phyloP scores from a whole-genome alignment of 2,113 vertebrate genomes.

The Tylochromis polylepis region DNA sequence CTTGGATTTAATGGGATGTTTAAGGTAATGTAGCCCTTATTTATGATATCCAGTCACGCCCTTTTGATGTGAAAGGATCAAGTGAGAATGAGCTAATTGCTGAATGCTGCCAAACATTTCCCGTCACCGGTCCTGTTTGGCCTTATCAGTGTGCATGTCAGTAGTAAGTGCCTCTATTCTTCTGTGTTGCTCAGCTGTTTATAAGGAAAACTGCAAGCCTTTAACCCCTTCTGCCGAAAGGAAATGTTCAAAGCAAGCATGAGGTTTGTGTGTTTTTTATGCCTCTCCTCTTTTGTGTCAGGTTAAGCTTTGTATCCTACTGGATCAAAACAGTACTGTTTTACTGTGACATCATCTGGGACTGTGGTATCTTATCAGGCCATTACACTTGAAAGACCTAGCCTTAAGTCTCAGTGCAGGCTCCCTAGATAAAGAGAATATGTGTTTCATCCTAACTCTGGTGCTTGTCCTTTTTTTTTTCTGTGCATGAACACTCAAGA shows the following conservation, averaged over 20 bases:
- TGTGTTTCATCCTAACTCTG: not conserved
- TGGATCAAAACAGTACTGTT: constrained; percentile 3
- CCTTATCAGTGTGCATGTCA: constrained; percentile 32
- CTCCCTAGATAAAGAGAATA: constrained; percentile 5
- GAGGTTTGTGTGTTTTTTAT: not conserved
- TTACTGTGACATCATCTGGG: constrained; percentile 1
- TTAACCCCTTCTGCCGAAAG: not conserved
- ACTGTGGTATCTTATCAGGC: constrained; percentile 9
- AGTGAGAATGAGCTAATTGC: not conserved
- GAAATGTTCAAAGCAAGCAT: constrained; percentile 11
- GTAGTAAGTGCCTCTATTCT: constrained; percentile 6
- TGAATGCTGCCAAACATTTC: not conserved
- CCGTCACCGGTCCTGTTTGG: constrained; percentile 3
- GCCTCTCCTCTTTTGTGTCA: not conserved
- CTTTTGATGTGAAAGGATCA: constrained; percentile 16
- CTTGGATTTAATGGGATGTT: constrained; percentile 2
- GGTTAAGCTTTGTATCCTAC: not conserved
- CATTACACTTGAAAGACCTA: constrained; percentile 28
- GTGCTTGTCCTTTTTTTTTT: not conserved
- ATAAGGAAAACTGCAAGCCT: not conserved
- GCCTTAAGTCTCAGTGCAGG: not conserved
- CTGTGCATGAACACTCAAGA: constrained; percentile 6
- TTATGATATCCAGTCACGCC: not conserved
- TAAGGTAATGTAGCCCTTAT: not conserved
- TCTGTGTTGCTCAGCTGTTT: not conserved